These are phyloP conservation scores for Prionailurus viverrinus DNA, from an alignment of 2,113 vertebrate genomes.

Conservation along the genomic window DNA sequence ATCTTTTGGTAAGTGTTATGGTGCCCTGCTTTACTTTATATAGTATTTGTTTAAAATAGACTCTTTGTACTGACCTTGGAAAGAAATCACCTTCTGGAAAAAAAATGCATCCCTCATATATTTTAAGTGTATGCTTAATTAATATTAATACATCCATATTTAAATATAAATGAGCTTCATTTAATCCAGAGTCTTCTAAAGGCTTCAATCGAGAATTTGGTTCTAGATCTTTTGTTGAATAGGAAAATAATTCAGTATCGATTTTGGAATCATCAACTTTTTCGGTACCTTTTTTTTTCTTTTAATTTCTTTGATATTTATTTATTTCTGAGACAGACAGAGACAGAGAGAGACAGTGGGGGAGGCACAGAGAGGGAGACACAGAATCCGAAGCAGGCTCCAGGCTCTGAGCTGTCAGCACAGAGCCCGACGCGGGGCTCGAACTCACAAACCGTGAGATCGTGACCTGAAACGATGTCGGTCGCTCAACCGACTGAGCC, in stretches of 20 bases:
- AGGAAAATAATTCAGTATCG: not conserved
- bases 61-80: not conserved
- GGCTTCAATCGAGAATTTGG: constrained; percentile 41
- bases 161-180: constrained; percentile 59
- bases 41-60: constrained; percentile 50
- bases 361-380: too few species aligned
- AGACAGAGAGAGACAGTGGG: too few species aligned
- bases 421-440: too few species aligned
- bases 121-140: constrained; percentile 50
- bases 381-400: too few species aligned
- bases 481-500: too few species aligned
- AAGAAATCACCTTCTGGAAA: not conserved
- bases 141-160: constrained; percentile 59
- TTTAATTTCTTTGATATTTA: not conserved
- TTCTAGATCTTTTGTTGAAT: not conserved
- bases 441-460: too few species aligned
- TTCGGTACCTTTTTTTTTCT: not conserved
- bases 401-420: too few species aligned
- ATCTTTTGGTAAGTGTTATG: not conserved
- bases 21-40: not conserved
- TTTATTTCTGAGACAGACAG: too few species aligned
- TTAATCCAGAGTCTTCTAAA: constrained; percentile 48
- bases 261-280: not conserved
- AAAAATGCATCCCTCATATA: not conserved
- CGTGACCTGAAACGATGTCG: too few species aligned